A percentile compares a stretch with the other conserved stretches of the same genome.
Conservation (phyloP, 2,888 invertebrate genomes). For the Campoplex capitator region DNA sequence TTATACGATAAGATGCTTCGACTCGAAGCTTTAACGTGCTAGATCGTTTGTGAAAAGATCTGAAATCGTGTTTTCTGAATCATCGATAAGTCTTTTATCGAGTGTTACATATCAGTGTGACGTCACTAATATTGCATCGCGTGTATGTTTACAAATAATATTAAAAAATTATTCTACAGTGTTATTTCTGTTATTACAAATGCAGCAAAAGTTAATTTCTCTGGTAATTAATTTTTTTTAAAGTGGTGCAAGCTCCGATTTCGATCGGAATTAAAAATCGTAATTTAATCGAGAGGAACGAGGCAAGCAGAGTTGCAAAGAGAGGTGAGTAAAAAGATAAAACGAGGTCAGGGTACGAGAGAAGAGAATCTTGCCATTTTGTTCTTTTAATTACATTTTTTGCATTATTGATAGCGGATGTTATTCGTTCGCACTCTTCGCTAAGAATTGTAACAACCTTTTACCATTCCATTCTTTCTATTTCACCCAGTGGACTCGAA, state of each 20-base stretch:
- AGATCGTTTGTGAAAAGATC: not conserved
- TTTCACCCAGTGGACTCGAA: not conserved
- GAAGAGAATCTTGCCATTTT: not conserved
- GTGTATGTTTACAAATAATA: not conserved
- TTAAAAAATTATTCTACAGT: not conserved
- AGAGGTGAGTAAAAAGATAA: constrained; percentile 31
- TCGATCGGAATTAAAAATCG: constrained; percentile 11
- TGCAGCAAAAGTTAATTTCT: not conserved
- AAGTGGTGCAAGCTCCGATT: not conserved
- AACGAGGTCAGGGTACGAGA: not conserved
- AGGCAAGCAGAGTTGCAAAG: not conserved
- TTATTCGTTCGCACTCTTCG: not conserved
- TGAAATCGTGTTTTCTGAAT: not conserved
- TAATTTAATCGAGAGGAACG: constrained; percentile 1
- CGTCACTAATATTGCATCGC: constrained; percentile 3
- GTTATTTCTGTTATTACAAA: not conserved
- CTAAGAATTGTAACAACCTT: not conserved
- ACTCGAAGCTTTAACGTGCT: not conserved
- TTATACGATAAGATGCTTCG: not conserved
- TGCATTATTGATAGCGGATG: not conserved
- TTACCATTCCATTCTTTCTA: not conserved
- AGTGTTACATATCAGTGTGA: not conserved
- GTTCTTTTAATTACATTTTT: not conserved
- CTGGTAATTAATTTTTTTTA: not conserved
- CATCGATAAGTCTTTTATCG: constrained; percentile 25